Conservation (phyloP, 2,113 vertebrate species). For the Xiphophorus maculatus region DNA sequence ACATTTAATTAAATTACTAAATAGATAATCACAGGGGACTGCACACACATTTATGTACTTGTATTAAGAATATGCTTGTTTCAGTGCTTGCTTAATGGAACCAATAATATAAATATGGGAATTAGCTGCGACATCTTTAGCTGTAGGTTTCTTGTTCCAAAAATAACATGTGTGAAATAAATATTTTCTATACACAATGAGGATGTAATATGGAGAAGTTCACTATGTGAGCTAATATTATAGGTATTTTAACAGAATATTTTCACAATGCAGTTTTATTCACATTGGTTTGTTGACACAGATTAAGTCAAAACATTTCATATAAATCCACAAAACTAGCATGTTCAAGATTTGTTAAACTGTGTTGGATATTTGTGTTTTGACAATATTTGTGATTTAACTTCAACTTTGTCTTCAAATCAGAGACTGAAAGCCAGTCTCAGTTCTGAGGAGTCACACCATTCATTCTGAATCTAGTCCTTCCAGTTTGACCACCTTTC, state of each 20-base stretch:
- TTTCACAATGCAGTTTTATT: too few species aligned
- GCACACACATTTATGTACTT: too few species aligned
- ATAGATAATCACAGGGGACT: not conserved
- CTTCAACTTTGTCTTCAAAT: not conserved
- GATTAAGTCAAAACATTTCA: not conserved
- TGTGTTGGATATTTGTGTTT: not conserved
- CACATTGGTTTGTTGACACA: not conserved
- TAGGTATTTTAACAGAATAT: too few species aligned
- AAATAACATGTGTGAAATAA: too few species aligned
- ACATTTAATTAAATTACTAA: not conserved
- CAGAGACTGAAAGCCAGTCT: not conserved
- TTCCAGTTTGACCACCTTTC: conserved; percentile 60
- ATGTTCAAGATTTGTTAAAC: not conserved
- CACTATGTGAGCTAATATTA: too few species aligned
- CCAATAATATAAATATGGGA: too few species aligned
- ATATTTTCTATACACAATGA: too few species aligned
- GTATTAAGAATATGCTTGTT: too few species aligned
- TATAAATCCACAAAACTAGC: not conserved
- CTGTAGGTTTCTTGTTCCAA: too few species aligned
- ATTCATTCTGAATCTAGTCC: conserved; percentile 42
- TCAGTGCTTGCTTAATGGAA: too few species aligned
- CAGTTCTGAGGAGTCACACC: not conserved
- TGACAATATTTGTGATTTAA: not conserved
- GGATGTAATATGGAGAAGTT: too few species aligned
- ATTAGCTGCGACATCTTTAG: too few species aligned